A percentile compares a stretch with the other conserved stretches of the same genome.
These are phyloP conservation scores for Lacerta bilineata DNA, from an alignment of 2,797 vertebrate genomes.

Conservation along the genomic window DNA sequence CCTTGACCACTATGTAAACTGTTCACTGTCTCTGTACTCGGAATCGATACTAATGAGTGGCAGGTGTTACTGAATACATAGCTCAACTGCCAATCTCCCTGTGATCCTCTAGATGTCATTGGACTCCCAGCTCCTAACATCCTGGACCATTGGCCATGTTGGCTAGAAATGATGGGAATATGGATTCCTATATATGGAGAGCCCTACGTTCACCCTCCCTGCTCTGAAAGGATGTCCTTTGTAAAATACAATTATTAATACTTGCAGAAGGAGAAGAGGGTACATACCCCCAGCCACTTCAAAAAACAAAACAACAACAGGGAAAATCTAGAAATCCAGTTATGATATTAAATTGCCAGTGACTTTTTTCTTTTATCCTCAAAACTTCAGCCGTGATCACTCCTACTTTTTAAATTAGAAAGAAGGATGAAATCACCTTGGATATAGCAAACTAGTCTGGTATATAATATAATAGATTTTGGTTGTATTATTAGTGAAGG, in stretches of 20 bases:
- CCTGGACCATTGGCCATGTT: no score
- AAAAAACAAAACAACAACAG: constrained; percentile 12
- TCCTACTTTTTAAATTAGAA: constrained; percentile 46
- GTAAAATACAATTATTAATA: background rate
- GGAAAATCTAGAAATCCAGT: constrained; percentile 29
- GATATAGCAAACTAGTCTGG: constrained; percentile 57
- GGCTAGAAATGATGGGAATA: no score
- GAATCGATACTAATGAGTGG: background rate
- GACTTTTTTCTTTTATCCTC: constrained; percentile 23
- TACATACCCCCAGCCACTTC: background rate
- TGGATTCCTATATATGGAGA: constrained; percentile 6
- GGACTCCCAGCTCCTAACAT: no score
- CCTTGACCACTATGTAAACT: background rate
- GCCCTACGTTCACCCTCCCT: background rate
- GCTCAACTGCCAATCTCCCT: background rate
- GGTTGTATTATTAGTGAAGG: constrained; percentile 76
- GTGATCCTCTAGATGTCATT: no score
- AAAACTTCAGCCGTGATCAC: background rate
- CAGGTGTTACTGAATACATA: background rate
- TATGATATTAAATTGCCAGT: constrained; percentile 38
- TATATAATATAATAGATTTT: constrained; percentile 67
- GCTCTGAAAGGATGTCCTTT: constrained; percentile 9
- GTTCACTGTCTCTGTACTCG: background rate
- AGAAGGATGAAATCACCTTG: constrained; percentile 52
- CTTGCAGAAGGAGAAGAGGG: constrained; percentile 1